Conservation (phyloP, 2,888 invertebrate species). For the Campoplex nolae region DNA sequence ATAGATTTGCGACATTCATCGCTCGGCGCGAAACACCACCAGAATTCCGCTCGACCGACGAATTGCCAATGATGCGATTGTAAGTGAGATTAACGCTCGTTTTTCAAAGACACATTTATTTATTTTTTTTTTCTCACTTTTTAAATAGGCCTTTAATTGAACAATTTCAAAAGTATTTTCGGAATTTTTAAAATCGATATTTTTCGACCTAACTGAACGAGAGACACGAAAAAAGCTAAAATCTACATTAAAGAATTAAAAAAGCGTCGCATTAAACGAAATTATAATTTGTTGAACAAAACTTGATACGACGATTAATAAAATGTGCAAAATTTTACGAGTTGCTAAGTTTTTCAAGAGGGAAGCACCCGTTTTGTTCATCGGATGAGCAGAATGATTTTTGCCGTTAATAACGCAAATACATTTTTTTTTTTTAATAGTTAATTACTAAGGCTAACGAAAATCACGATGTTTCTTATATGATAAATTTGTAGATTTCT, state of each 20-base stretch:
- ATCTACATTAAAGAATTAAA: not conserved
- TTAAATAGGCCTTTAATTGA: not conserved
- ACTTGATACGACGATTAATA: not conserved
- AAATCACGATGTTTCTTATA: slow-evolving; percentile 71
- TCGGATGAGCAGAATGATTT: not conserved
- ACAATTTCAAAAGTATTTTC: not conserved
- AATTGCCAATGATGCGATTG: not conserved
- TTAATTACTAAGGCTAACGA: slow-evolving; percentile 47
- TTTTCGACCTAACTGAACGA: not conserved
- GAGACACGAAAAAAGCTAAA: not conserved
- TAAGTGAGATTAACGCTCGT: not conserved
- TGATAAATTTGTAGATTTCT: slow-evolving; percentile 79
- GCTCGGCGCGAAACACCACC: not conserved
- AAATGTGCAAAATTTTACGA: not conserved
- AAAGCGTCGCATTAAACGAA: not conserved
- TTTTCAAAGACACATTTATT: not conserved
- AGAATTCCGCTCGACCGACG: not conserved
- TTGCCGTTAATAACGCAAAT: not conserved
- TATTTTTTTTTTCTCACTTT: not conserved
- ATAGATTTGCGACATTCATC: not conserved
- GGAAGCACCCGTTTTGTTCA: not conserved
- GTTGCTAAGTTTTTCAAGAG: not conserved
- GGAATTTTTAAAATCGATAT: not conserved
- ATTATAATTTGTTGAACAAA: not conserved
- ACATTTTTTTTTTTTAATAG: slow-evolving; percentile 3